phyloP scores from a whole-genome alignment of 2,113 vertebrate genomes.

The Xenus cinereus region DNA sequence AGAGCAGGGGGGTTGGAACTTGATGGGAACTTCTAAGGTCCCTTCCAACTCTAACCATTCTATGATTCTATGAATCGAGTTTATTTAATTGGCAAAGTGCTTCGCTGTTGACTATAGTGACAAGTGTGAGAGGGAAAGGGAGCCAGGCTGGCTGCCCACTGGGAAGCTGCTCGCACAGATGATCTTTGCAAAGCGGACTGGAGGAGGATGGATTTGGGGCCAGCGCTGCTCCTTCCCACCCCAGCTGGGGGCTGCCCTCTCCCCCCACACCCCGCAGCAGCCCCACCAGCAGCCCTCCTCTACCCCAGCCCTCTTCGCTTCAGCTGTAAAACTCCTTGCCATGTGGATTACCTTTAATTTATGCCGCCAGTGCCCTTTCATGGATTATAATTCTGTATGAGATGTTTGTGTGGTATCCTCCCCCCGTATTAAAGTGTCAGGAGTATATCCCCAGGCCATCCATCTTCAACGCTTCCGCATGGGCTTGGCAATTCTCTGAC shows the following conservation, averaged over 20 bases:
- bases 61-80: fast-evolving
- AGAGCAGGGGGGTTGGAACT: too few species aligned
- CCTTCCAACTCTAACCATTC: too few species aligned
- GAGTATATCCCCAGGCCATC: constrained; percentile 54
- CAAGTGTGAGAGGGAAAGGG: not conserved
- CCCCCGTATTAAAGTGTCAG: constrained; percentile 60
- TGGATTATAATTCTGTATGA: constrained; percentile 45
- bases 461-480: constrained; percentile 64
- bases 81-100: not conserved
- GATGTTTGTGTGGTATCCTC: constrained; percentile 41
- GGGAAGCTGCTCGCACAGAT: fast-evolving
- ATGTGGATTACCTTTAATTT: constrained; percentile 19
- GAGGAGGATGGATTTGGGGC: not conserved
- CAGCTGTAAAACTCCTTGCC: not conserved
- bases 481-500: constrained; percentile 66
- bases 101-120: not conserved
- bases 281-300: not conserved
- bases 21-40: too few species aligned
- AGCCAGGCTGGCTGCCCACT: not conserved
- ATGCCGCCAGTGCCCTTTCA: constrained; percentile 34
- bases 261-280: fast-evolving
- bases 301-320: not conserved
- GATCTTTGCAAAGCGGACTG: not conserved
- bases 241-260: not conserved
- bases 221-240: not conserved